phyloP scores from a whole-genome alignment of 2,113 vertebrate genomes.

The Leptodactylus fuscus region DNA sequence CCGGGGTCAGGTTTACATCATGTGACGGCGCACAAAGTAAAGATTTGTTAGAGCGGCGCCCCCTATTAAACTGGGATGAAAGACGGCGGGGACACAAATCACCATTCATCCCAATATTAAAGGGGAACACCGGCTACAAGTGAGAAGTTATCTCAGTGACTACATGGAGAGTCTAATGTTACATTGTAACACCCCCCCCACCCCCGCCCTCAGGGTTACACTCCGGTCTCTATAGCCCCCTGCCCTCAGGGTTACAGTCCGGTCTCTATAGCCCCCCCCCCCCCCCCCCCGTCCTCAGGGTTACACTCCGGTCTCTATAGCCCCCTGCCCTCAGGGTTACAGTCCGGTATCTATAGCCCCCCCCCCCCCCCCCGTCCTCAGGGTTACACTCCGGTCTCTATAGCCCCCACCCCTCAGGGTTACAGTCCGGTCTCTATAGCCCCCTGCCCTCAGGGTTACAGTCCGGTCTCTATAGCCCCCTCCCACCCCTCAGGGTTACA shows the following conservation, averaged over 20 bases:
- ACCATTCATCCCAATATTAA: background rate
- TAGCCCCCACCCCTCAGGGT: too few relatives aligned
- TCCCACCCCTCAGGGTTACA: too few relatives aligned
- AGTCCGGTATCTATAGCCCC: too few relatives aligned
- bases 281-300: background rate
- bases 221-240: too few relatives aligned
- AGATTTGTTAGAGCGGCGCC: background rate
- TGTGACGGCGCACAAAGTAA: background rate
- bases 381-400: too few relatives aligned
- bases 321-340: background rate
- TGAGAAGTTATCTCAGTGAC: background rate
- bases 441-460: too few relatives aligned
- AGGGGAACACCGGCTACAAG: background rate
- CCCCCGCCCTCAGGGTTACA: background rate
- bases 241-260: too few relatives aligned
- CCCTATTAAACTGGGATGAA: too few relatives aligned
- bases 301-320: background rate
- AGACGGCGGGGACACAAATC: background rate
- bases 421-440: too few relatives aligned
- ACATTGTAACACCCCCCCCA: background rate
- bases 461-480: too few relatives aligned
- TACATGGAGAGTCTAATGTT: background rate
- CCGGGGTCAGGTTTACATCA: background rate
- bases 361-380: too few relatives aligned
- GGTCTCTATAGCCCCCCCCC: too few relatives aligned